Base-by-base conservation (phyloP, 1,140 invertebrate genomes). In the Pemphigus obesinymphae region DNA sequence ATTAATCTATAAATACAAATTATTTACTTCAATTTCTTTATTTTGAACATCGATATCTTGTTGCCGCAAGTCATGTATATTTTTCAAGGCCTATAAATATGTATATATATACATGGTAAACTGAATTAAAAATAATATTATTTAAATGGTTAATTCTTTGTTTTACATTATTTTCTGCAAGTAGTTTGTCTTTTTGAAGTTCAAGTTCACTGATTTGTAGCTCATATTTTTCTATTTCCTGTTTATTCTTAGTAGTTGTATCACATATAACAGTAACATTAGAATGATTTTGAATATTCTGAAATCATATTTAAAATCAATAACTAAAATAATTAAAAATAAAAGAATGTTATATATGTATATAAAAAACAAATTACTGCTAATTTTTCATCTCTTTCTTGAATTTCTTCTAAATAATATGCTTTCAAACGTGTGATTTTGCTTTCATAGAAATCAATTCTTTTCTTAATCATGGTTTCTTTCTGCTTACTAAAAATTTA, bases 381-480 rank as follows among this genome's bases (percentile, higher is more conserved):
- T 23, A 85, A 83, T 8, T 85, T 84, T 26, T 87, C 85, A 7
- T 87, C 84, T 63, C 86, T 86, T 7, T 78, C 61, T 8, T 31
- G 58, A 7, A 87, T 83, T 82, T 87, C 82, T 58, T 88, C 86
- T 55, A 87, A 86, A 15, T n/a, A 43, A 70, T 76, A 37, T 73
- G 84, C 85, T 55, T 85, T 86, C 50, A 87, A 86, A 50, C 87
- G 85, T n/a, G 80, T 76, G 0, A 81, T 84, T 26, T 85, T 20
- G 0, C 61, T 61, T 29, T 88, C 85, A 66, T 86, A 86, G 0
- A 13, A 58, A 81, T 86, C 83, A 68, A 85, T 85, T 11, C 85
- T 45, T 31, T 85, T 83, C 7, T 85, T 85, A n/a, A 86, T 31
- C 29, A 75, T 85, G 31, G 84, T 84, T 73, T 86, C 86, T 17